These are phyloP conservation scores for Alexandromys oeconomus DNA, from an alignment of 2,797 vertebrate species.

Conservation along the genomic window DNA sequence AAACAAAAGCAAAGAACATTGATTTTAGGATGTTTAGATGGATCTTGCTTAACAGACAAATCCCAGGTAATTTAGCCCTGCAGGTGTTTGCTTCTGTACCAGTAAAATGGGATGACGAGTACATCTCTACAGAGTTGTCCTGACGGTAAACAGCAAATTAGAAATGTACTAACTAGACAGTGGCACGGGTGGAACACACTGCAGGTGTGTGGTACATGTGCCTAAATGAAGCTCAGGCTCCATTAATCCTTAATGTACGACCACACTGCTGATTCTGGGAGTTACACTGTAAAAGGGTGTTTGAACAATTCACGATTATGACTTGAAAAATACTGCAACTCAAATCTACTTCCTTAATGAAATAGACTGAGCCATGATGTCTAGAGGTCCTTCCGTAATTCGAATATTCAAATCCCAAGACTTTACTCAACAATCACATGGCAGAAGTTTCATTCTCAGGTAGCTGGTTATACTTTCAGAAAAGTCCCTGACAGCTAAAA, in stretches of 20 bases:
- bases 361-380: background rate
- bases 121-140: background rate
- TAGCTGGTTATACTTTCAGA: background rate
- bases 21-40: background rate
- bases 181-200: background rate
- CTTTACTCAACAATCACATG: background rate
- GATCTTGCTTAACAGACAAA: background rate
- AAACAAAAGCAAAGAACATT: background rate
- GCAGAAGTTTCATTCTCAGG: background rate
- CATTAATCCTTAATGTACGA: background rate
- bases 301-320: background rate
- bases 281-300: background rate
- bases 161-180: background rate
- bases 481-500: background rate
- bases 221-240: background rate
- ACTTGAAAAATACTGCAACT: background rate
- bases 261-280: background rate
- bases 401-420: conserved; percentile 16
- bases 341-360: conserved; percentile 25
- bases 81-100: background rate
- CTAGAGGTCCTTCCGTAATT: background rate
- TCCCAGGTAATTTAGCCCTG: background rate
- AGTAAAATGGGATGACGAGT: background rate
- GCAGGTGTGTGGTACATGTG: background rate
- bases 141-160: background rate